Base-by-base conservation (phyloP, 2,888 invertebrate genomes). In the Oligia strigilis region DNA sequence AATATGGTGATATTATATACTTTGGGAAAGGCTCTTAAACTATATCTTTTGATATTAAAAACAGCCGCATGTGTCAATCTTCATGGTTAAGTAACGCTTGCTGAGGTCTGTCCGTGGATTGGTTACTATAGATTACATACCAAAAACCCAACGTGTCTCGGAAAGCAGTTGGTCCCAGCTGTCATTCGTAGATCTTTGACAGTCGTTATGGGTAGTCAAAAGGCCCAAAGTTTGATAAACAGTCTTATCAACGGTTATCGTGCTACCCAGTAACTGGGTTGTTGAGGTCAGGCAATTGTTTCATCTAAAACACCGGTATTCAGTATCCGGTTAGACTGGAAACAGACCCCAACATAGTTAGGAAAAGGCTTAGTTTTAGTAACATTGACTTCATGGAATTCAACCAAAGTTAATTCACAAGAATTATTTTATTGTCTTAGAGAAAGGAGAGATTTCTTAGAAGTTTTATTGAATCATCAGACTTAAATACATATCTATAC, bases 391-490 rank as follows among this genome's bases (percentile, higher is more conserved):
- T 80, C 62, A 46, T 40, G 13, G 74, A 55, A 76, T 64, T n/a
- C 36, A 76, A 43, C 19, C 60, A 29, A 60, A 46, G 66, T 46
- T n/a, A 58, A 40, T 72, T 29, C 36, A 1, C 8, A 67, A 66
- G 29, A 72, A 83, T 23, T 17, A 17, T 43, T 17, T 62, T 36
- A 58, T 64, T 64, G 40, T 70, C 69, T 11, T 4, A 36, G 19
- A 70, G 70, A 60, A 77, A 70, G 9, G 14, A 23, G 60, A 64
- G 36, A 82, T n/a, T 81, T 72, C 67, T 69, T 19, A 52, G 72
- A 81, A 81, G 6, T 29, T 6, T 23, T 46, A n/a, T 17, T 71
- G 70, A 83, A 55, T 64, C 78, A 72, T 19, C 23, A 9, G 17
- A 36, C n/a, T 19, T 46, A 66, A 36, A 40, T 65, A 52, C n/a